Percentiles rank a stretch among this genome's conserved stretches.
These are phyloP conservation scores for Paramuricea clavata DNA, from an alignment of 92 coral and sea anemone genomes.

Conservation along the genomic window DNA sequence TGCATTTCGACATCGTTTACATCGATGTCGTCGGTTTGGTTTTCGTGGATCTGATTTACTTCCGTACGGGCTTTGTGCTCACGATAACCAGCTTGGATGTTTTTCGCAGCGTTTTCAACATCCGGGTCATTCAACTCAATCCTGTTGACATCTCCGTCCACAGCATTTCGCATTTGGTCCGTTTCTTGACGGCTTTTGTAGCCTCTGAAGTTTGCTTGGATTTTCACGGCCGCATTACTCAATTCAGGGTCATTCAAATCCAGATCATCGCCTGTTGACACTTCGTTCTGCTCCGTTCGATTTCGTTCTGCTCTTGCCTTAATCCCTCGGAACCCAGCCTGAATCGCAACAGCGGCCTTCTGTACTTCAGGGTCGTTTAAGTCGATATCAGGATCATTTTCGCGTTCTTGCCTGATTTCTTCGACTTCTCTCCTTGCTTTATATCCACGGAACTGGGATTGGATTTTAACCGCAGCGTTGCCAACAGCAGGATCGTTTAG, in stretches of 20 bases:
- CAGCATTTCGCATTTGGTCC: slow-evolving; percentile 10
- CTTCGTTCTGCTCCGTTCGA: not conserved
- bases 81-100: slow-evolving; percentile 90
- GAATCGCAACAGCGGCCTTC: slow-evolving; percentile 88
- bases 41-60: slow-evolving; percentile 46
- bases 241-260: slow-evolving; percentile 45
- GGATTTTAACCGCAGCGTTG: slow-evolving; percentile 37
- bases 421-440: slow-evolving; percentile 49
- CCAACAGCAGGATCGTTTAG: slow-evolving; percentile 43
- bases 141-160: not conserved
- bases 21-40: slow-evolving; percentile 52
- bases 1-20: slow-evolving; percentile 84
- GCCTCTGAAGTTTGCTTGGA: slow-evolving; percentile 54
- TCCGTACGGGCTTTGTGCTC: slow-evolving; percentile 83
- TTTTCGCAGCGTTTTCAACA: slow-evolving; percentile 83
- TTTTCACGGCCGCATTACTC: slow-evolving; percentile 31
- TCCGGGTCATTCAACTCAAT: slow-evolving; percentile 66
- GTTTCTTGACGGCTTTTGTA: slow-evolving; percentile 43
- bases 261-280: not conserved
- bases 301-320: slow-evolving; percentile 84
- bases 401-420: slow-evolving; percentile 29
- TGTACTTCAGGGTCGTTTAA: slow-evolving; percentile 79
- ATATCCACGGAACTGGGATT: slow-evolving; percentile 47
- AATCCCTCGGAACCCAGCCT: slow-evolving; percentile 94
- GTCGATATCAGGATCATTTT: slow-evolving; percentile 83